Evolutionary conservation across 1,140 invertebrate genomes (phyloP), one percentile per base, ranked within the genome.

Genomic region (Panagrolaimus sp.): DNA sequence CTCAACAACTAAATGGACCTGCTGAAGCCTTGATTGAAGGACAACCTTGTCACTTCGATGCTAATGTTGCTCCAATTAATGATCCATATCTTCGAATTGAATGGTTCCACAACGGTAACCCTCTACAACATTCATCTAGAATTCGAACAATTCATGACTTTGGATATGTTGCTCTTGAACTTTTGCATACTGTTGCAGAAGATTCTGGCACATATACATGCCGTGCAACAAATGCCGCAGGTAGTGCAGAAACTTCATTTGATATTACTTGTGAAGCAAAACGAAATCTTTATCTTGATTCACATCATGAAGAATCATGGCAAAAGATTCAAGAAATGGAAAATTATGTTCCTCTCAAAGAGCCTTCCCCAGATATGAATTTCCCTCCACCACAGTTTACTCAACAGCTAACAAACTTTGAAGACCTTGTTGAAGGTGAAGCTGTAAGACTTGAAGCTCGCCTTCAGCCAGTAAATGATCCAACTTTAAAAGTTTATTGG

Each of bases 181-280:
- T 98, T 72, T 87, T 88, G 14, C 92, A 96, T 77, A 71, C 69
- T 31, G 20, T 51, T 44, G 65, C 69, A 5, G 92, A 96, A 85
- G 96, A 99, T 83, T 89, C 92, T 84, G 96, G 96, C 51, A 90
- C 94, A 1, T 97, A 96, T 83, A 92, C 92, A 87, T 94, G 92
- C 79, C 88, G 71, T 71, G 93, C 93, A 23, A 88, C 89, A 11
- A 98, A 97, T 83, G 89, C 92, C 74, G 86, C 93, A 63, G 94
- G 94, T 65, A 89, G 95, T 87, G 93, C 92, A 13, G 90, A 92
- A 0, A 93, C 92, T 44, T 92, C 92, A n/a, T 91, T 92, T 9
- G 90, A 91, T 1, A 85, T 97, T 2, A 89, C 81, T 20, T 77
- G 74, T 64, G 63, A 69, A 67, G 69, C 78, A 42, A 74, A 79